Evolutionary conservation across 2,797 vertebrate species (phyloP), one percentile per base, ranked within the genome.

Genomic region (Yasuhikotakia modesta): DNA sequence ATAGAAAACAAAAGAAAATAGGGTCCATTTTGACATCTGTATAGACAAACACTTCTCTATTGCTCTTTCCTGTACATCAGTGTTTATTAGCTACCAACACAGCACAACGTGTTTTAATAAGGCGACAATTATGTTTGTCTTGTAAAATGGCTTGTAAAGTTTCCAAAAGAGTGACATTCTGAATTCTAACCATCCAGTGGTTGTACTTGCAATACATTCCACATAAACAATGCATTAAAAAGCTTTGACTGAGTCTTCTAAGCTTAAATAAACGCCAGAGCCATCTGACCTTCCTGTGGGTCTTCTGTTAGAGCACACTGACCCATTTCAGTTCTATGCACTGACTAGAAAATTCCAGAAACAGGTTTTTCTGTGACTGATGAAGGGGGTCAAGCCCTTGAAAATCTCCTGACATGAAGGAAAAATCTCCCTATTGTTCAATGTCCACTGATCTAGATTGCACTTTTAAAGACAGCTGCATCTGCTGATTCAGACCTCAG

Each of bases 181-280:
- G 48, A 13, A 63, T 65, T 64, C 48, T 53, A 78, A 71, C 45
- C 76, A 52, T 45, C 55, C 8, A 58, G 24, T 60, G 65, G 73
- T 67, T 2, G 24, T 5, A 57, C 50, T 55, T 45, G 43, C 17
- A 48, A n/a, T 81, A 81, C 79, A 81, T 72, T 77, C 74, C 57
- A 52, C 67, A 76, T 55, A 24, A 61, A 45, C 39, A 46, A 30
- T 45, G 39, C 39, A 10, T 11, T 43, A 43, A 11, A 43, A n/a
- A 32, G 52, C 78, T 83, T 80, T 73, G 12, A 69, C 35, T 10
- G 52, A 22, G 32, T 65, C 30, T 14, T 35, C 43, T 39, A 75
- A 64, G 14, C 13, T 46, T 19, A 67, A 45, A 55, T 45, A 64
- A 52, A 73, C 43, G 52, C 22, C 45, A 13, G 21, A 58, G 17